A percentile compares a stretch with the other conserved stretches of the same genome.
Evolutionary conservation across 2,888 invertebrate genomes (phyloP).

Genomic region (Drosophila bunnanda): DNA sequence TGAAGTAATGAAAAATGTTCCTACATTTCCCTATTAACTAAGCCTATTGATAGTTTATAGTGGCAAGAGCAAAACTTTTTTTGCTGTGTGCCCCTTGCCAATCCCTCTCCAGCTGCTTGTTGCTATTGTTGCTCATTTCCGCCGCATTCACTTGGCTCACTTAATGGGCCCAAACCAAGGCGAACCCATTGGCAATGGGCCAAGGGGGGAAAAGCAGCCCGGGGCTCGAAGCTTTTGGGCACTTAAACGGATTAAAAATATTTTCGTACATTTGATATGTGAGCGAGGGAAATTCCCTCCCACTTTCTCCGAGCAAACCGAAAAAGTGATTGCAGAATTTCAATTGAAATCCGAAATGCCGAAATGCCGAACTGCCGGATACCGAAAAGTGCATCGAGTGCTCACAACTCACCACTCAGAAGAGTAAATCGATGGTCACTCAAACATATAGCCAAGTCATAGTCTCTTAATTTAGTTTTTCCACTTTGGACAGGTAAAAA

Average conservation of each 20-base stretch:
- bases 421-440: slow-evolving; percentile 25
- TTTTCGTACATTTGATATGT: slow-evolving; percentile 79
- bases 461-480: slow-evolving; percentile 28
- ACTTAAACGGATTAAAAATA: slow-evolving; percentile 82
- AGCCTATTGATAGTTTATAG: background rate
- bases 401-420: background rate
- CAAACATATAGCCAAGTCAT: slow-evolving; percentile 26
- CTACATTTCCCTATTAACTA: background rate
- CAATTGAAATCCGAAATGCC: slow-evolving; percentile 38
- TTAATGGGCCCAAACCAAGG: slow-evolving; percentile 71
- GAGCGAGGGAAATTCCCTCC: slow-evolving; percentile 54
- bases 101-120: slow-evolving; percentile 55
- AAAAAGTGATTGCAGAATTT: slow-evolving; percentile 47
- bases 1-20: background rate
- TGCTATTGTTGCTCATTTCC: slow-evolving; percentile 80
- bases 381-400: slow-evolving; percentile 22
- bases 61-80: background rate
- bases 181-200: slow-evolving; percentile 28
- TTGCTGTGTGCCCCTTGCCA: slow-evolving; percentile 11
- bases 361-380: slow-evolving; percentile 20
- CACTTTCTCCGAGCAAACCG: slow-evolving; percentile 24
- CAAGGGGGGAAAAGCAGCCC: slow-evolving; percentile 8
- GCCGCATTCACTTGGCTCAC: slow-evolving; percentile 77
- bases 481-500: slow-evolving; percentile 13
- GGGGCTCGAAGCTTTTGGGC: slow-evolving; percentile 45